Percentiles rank a stretch among this genome's conserved stretches.
Conservation (phyloP, 1,140 invertebrate species). For the Adelges cooleyi region DNA sequence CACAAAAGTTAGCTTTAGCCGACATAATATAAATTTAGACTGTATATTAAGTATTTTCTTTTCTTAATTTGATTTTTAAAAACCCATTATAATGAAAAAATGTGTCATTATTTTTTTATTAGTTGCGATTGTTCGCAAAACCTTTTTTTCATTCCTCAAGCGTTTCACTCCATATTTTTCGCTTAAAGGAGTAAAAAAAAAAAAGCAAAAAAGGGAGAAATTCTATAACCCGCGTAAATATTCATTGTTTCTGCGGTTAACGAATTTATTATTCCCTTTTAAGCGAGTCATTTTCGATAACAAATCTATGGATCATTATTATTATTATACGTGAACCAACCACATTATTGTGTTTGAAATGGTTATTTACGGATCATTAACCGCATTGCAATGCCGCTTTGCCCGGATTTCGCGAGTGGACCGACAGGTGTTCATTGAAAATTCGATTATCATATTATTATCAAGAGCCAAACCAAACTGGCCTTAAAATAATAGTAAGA, state of each 20-base stretch:
- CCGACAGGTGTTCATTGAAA: slow-evolving; percentile 25
- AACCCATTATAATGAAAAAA: too few relatives aligned
- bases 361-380: slow-evolving; percentile 23
- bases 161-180: too few relatives aligned
- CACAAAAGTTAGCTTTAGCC: too few relatives aligned
- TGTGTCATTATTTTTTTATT: too few relatives aligned
- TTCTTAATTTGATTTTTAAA: too few relatives aligned
- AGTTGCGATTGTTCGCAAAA: too few relatives aligned
- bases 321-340: slow-evolving; percentile 1
- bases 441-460: neutral
- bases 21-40: too few relatives aligned
- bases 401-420: neutral
- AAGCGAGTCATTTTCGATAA: neutral
- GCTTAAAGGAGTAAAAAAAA: neutral
- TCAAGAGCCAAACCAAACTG: too few relatives aligned
- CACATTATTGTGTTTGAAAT: slow-evolving; percentile 1
- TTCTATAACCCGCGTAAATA: slow-evolving; percentile 19
- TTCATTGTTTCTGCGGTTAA: slow-evolving; percentile 16
- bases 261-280: slow-evolving; percentile 21
- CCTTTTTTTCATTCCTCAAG: neutral
- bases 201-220: neutral
- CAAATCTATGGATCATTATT: slow-evolving; percentile 17
- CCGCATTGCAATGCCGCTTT: neutral
- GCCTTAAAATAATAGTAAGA: too few relatives aligned
- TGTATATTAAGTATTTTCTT: too few relatives aligned